Evolutionary conservation across 2,888 invertebrate species (phyloP).

Genomic region (Alsophila aescularia): DNA sequence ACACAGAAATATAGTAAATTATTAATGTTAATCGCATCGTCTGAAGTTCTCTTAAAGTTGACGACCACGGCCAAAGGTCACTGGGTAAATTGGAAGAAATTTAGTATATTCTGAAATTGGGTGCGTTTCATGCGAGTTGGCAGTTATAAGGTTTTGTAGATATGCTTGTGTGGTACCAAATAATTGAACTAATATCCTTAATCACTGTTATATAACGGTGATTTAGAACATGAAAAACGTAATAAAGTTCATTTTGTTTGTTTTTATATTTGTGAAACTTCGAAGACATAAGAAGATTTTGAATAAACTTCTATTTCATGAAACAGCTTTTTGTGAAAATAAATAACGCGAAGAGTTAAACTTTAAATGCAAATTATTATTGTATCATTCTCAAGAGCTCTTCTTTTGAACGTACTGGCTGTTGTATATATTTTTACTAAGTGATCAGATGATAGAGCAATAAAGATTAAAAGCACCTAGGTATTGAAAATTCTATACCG

Average conservation of each 20-base stretch:
- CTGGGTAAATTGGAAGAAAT: conserved; percentile 38
- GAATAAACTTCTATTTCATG: too few relatives aligned
- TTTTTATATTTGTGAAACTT: not conserved
- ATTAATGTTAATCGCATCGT: not conserved
- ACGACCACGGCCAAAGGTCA: conserved; percentile 42
- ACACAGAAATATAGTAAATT: not conserved
- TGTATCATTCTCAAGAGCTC: too few relatives aligned
- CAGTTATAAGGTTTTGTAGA: conserved; percentile 13
- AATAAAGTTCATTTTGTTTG: not conserved
- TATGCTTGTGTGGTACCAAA: conserved; percentile 15
- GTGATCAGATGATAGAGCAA: too few relatives aligned
- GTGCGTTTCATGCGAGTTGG: conserved; percentile 18
- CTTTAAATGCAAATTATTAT: too few relatives aligned
- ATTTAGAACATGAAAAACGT: conserved; percentile 7
- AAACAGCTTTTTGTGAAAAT: too few relatives aligned
- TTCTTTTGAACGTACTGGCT: too few relatives aligned
- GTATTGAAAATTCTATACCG: too few relatives aligned
- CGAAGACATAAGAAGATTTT: too few relatives aligned
- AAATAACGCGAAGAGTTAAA: too few relatives aligned
- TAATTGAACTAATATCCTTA: conserved; percentile 21
- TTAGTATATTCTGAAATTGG: conserved; percentile 19
- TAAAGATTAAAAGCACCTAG: too few relatives aligned
- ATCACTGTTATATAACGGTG: conserved; percentile 19
- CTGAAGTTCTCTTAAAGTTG: conserved; percentile 21
- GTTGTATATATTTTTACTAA: too few relatives aligned